phyloP scores from a whole-genome alignment of 2,797 vertebrate genomes.

The Astyanax mexicanus region DNA sequence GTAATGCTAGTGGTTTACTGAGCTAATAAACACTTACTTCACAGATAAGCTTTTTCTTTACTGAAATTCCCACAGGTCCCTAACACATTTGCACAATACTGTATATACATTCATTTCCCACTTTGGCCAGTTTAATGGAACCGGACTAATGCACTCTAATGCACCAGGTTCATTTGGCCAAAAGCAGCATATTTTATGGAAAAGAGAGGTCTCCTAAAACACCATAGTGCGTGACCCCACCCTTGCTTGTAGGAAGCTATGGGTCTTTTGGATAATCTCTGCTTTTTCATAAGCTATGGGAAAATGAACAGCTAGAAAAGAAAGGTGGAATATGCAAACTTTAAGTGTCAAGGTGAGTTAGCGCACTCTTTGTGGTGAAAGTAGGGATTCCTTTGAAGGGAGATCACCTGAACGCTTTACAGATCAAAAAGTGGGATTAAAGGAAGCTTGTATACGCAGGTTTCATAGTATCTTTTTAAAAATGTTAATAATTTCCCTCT shows the following conservation, averaged over 20 bases:
- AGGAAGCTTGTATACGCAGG: not conserved
- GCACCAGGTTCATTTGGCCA: conserved; percentile 34
- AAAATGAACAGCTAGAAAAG: conserved; percentile 33
- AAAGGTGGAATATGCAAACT: not conserved
- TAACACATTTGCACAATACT: too few species aligned
- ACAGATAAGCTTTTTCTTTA: too few species aligned
- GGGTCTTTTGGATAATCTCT: conserved; percentile 46
- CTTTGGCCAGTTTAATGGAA: conserved; percentile 36
- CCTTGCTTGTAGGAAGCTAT: conserved; percentile 38
- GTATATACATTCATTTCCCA: conserved; percentile 48
- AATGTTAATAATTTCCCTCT: conserved; percentile 46
- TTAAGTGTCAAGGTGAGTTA: not conserved
- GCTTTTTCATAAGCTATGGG: conserved; percentile 49
- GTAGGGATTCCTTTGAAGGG: not conserved
- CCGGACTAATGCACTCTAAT: conserved; percentile 2
- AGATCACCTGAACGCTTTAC: not conserved
- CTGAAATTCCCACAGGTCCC: too few species aligned
- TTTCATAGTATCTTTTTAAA: conserved; percentile 21
- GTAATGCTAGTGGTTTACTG: too few species aligned
- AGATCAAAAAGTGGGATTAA: not conserved
- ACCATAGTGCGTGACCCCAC: conserved; percentile 32
- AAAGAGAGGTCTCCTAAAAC: conserved; percentile 44
- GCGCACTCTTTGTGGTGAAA: not conserved
- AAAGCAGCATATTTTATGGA: conserved; percentile 26
- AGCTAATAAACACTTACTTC: too few species aligned